phyloP scores from a whole-genome alignment of 2,888 invertebrate species.

The Athalia cordata region DNA sequence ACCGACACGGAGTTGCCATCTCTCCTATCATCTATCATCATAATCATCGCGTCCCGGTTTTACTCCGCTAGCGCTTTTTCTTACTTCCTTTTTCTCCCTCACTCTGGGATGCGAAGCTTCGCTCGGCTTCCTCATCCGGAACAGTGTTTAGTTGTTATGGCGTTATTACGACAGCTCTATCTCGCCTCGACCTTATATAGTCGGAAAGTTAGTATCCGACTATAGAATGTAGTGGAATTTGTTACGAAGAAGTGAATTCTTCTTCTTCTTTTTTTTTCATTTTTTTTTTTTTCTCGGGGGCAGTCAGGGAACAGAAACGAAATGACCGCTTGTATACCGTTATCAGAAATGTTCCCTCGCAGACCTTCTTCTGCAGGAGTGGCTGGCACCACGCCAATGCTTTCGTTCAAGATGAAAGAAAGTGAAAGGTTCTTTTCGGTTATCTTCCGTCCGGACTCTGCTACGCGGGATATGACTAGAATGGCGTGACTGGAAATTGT shows the following conservation, averaged over 20 bases:
- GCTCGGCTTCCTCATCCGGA: background rate
- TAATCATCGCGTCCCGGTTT: conserved; percentile 8
- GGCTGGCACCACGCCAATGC: conserved; percentile 18
- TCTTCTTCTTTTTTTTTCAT: no score
- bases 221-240: background rate
- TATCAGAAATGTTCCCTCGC: no score
- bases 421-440: conserved; percentile 6
- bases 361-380: background rate
- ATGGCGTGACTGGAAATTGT: background rate
- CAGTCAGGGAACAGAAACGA: no score
- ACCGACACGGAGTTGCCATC: background rate
- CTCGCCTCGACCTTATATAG: background rate
- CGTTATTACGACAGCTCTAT: conserved; percentile 6
- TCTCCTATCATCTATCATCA: conserved; percentile 19
- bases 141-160: background rate
- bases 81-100: background rate
- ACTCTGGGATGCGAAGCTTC: background rate
- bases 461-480: background rate
- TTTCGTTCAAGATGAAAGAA: conserved; percentile 15
- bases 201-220: background rate
- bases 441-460: conserved; percentile 19
- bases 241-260: no score
- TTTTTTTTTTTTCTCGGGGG: no score
- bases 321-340: no score
- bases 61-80: background rate